Conservation (phyloP, 2,888 invertebrate genomes). For the Acleris cristana region DNA sequence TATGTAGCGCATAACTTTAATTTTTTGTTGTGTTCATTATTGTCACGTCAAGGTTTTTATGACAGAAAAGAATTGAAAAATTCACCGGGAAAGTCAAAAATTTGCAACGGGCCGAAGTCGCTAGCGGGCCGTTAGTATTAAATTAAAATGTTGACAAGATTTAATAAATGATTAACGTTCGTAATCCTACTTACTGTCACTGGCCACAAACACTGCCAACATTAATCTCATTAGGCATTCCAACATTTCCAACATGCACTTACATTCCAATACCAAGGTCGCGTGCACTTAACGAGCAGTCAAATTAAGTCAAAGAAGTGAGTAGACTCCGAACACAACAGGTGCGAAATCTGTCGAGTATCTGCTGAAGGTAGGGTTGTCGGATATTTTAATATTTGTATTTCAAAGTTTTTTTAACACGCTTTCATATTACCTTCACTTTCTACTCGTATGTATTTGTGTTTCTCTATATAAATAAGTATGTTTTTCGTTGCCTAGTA, state of each 20-base stretch:
- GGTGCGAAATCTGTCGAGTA: constrained; percentile 17
- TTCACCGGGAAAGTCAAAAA: too few relatives aligned
- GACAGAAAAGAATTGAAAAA: too few relatives aligned
- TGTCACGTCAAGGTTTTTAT: too few relatives aligned
- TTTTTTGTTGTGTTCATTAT: too few relatives aligned
- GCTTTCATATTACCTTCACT: too few relatives aligned
- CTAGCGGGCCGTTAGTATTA: too few relatives aligned
- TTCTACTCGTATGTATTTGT: too few relatives aligned
- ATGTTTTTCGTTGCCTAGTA: too few relatives aligned
- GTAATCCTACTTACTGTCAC: not conserved
- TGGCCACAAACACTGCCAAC: not conserved
- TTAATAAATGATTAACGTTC: not conserved
- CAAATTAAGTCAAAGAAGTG: constrained; percentile 6
- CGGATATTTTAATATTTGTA: not conserved
- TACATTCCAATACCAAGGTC: constrained; percentile 7
- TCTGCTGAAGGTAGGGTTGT: constrained; percentile 14
- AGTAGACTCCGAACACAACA: not conserved
- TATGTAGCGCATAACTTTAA: too few relatives aligned
- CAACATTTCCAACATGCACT: not conserved
- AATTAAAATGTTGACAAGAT: too few relatives aligned
- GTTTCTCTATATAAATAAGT: too few relatives aligned
- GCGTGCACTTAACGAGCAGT: constrained; percentile 16
- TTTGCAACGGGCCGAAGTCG: too few relatives aligned
- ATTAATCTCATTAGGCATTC: constrained; percentile 5
- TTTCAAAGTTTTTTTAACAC: not conserved